phyloP scores from a whole-genome alignment of 2,888 invertebrate genomes.

The Oithona nana region DNA sequence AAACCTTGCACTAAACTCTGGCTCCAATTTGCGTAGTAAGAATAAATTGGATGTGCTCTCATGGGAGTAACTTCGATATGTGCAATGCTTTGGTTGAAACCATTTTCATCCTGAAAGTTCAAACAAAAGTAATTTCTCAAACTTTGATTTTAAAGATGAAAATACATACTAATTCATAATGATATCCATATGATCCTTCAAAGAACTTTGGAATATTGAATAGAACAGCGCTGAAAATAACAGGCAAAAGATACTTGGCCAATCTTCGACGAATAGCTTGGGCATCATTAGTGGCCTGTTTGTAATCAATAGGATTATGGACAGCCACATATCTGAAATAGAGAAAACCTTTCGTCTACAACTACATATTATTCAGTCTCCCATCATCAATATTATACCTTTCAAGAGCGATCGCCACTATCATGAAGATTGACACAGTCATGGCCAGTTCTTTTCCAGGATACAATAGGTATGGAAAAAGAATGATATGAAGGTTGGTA shows the following conservation, averaged over 20 bases:
- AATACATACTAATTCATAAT: too few species aligned
- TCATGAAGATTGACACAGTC: conserved; percentile 12
- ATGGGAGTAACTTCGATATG: neutral
- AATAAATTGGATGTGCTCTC: neutral
- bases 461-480: conserved; percentile 10
- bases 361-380: neutral
- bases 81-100: too few species aligned
- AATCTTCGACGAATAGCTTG: conserved; percentile 4
- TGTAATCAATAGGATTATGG: conserved; percentile 12
- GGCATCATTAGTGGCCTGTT: conserved; percentile 8
- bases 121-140: too few species aligned
- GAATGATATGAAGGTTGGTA: neutral
- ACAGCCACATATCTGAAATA: conserved; percentile 12
- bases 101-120: too few species aligned
- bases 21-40: conserved; percentile 11
- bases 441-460: conserved; percentile 6
- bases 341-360: too few species aligned
- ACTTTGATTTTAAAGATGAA: too few species aligned
- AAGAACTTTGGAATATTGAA: conserved; percentile 11
- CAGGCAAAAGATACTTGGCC: conserved; percentile 3
- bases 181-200: neutral
- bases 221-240: neutral
- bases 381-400: neutral
- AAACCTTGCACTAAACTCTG: neutral
- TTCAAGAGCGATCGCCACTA: conserved; percentile 10